Conservation (phyloP, 2,797 vertebrate genomes). For the Limosa lapponica region DNA sequence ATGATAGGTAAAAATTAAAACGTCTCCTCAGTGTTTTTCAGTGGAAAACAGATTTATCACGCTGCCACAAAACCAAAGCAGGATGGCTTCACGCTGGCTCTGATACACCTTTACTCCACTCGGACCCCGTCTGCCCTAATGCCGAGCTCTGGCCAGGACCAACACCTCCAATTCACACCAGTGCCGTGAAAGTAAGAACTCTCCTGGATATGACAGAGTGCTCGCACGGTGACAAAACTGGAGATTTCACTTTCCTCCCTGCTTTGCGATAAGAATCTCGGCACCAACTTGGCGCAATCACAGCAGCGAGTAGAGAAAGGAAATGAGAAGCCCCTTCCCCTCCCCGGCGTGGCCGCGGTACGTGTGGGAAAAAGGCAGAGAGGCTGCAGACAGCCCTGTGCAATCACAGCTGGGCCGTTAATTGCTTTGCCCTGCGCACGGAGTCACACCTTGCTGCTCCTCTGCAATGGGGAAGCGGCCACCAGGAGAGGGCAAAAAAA, state of each 20-base stretch:
- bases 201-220: neutral
- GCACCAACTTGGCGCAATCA: neutral
- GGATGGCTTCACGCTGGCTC: neutral
- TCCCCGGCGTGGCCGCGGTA: accelerated
- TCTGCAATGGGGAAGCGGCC: neutral
- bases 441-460: slow-evolving; percentile 2
- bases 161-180: neutral
- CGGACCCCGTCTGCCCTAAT: neutral
- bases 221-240: neutral
- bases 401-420: slow-evolving; percentile 36
- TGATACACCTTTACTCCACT: neutral
- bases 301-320: neutral
- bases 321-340: neutral
- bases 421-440: neutral
- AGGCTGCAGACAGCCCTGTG: neutral
- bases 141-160: neutral
- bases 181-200: neutral
- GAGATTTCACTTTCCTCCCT: slow-evolving; percentile 3
- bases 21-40: neutral
- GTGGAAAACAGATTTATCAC: neutral
- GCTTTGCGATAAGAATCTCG: slow-evolving; percentile 9
- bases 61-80: neutral
- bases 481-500: neutral
- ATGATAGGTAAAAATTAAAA: slow-evolving; percentile 5
- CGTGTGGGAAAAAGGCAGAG: neutral